phyloP scores from a whole-genome alignment of 2,888 invertebrate species.

The Ichneumoninae sp. region DNA sequence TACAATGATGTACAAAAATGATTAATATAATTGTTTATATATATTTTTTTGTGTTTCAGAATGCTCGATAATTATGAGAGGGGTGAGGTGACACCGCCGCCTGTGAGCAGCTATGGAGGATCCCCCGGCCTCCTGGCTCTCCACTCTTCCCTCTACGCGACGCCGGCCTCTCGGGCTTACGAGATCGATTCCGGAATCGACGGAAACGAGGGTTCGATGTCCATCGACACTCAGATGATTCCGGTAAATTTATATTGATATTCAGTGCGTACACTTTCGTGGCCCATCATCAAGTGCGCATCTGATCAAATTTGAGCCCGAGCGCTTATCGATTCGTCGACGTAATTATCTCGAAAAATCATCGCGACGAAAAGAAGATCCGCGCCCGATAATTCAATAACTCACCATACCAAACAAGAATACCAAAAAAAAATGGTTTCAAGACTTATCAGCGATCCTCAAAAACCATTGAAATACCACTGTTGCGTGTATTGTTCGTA shows the following conservation, averaged over 20 bases:
- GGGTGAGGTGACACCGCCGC: conserved; percentile 83
- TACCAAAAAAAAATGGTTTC: not conserved
- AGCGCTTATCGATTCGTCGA: not conserved
- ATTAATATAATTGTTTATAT: not conserved
- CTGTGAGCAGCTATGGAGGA: conserved; percentile 81
- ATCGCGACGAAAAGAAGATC: not conserved
- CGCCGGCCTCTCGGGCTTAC: conserved; percentile 80
- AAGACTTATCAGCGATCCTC: not conserved
- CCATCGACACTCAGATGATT: conserved; percentile 83
- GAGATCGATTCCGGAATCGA: conserved; percentile 83
- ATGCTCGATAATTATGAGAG: conserved; percentile 84
- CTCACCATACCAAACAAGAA: not conserved
- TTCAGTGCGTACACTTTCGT: not conserved
- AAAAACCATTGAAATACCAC: conserved; percentile 3
- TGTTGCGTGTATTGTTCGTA: conserved; percentile 30
- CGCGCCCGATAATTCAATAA: too few species aligned
- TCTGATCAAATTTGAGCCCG: not conserved
- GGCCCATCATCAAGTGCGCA: too few species aligned
- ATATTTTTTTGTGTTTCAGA: conserved; percentile 73
- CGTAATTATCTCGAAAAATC: not conserved
- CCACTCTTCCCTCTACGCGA: conserved; percentile 82
- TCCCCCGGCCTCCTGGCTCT: conserved; percentile 82
- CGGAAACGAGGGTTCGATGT: conserved; percentile 81
- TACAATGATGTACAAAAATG: not conserved
- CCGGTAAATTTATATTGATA: conserved; percentile 74